Evolutionary conservation across 2,113 vertebrate species (phyloP).

Genomic region (Nothocercus nigrocapillus): DNA sequence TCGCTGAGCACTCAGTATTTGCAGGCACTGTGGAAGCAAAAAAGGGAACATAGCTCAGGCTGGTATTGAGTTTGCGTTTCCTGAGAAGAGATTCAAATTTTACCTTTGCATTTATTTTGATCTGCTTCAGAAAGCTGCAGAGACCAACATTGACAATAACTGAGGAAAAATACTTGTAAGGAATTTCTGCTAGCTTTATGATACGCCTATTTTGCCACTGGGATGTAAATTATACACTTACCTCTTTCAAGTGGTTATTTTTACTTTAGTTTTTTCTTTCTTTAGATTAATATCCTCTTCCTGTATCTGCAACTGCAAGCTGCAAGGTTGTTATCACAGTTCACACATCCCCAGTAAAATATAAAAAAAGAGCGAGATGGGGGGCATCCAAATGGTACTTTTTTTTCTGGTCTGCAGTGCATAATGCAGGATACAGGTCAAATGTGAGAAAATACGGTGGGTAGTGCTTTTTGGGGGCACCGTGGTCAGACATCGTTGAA

Average conservation of each 20-base stretch:
- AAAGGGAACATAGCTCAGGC: neutral
- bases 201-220: neutral
- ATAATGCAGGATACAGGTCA: neutral
- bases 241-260: neutral
- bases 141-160: neutral
- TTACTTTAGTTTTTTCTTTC: neutral
- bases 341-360: neutral
- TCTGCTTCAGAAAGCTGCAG: neutral
- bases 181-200: neutral
- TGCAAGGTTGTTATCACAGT: neutral
- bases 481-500: neutral
- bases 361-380: rapidly evolving
- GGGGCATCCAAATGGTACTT: neutral
- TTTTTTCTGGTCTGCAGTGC: neutral
- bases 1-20: neutral
- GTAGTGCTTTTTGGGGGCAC: neutral
- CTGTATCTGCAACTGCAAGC: neutral
- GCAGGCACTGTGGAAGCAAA: neutral
- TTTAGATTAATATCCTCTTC: neutral
- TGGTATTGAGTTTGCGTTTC: neutral
- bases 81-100: neutral
- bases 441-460: neutral
- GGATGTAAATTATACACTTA: neutral
- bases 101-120: neutral
- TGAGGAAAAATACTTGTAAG: neutral